Evolutionary conservation across 2,113 vertebrate species (phyloP), one percentile per base, ranked within the genome.

Genomic region (Zootoca vivipara): DNA sequence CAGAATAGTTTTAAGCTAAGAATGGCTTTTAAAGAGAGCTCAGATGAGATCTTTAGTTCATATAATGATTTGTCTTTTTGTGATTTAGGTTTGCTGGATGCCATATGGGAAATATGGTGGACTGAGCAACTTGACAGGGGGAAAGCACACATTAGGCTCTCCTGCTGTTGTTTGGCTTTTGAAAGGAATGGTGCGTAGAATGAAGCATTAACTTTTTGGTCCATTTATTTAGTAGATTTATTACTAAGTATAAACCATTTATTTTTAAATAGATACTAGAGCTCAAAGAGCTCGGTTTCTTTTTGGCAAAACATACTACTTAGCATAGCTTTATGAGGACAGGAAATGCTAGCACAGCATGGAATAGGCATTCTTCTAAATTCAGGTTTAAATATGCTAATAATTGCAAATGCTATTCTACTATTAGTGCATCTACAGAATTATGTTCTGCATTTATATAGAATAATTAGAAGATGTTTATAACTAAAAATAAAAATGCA

Each of bases 351-450:
- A 79, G 26, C 87, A 91, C 22, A 89, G n/a, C 5, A 72, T 83
- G 72, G 18, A 7, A 83, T 83, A 69, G 13, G 67, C 18, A 89
- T 87, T 92, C 20, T 87, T 93, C 46, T 90, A 94, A 89, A 87
- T 89, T 83, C 89, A 80, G 28, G 20, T 88, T 92, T 90, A 92
- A 93, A 89, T 89, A 88, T 91, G 78, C 3, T 89, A 91, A 92
- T 89, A 72, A 46, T 93, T 93, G 87, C 58, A 91, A 94, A 90
- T 85, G 2, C 78, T 91, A 93, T 92, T 93, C 38, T 86, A 79
- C 38, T 91, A 38, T 82, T 85, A 85, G 5, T 86, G 42, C 38
- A 90, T 85, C 67, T 89, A 72, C 73, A 8, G 26, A 91, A 90
- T 89, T 87, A 58, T 0, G 83, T 77, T 87, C 90, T 89, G 67